These are phyloP conservation scores for Idaea biselata DNA, from an alignment of 2,888 invertebrate genomes.

Conservation along the genomic window DNA sequence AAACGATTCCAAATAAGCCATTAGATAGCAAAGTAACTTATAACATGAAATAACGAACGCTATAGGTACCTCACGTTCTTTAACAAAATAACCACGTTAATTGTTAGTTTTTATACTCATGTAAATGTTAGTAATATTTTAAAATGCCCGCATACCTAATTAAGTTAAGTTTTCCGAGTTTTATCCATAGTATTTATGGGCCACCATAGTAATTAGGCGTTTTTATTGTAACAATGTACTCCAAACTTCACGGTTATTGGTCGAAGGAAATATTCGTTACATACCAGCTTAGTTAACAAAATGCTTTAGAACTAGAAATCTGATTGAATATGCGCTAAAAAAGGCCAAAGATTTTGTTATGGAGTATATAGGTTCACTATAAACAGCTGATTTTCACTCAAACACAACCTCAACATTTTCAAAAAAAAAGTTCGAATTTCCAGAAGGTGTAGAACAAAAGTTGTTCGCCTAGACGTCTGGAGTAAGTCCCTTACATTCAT, in stretches of 20 bases:
- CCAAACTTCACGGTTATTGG: conserved; percentile 19
- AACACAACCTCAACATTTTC: too few species aligned
- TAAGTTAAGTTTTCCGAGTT: conserved; percentile 42
- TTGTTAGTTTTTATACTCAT: conserved; percentile 18
- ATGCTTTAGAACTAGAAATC: not conserved
- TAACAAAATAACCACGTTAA: conserved; percentile 13
- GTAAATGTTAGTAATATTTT: conserved; percentile 33
- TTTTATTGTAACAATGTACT: conserved; percentile 26
- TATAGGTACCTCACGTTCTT: not conserved
- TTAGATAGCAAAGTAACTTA: too few species aligned
- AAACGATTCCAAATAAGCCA: too few species aligned
- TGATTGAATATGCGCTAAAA: too few species aligned
- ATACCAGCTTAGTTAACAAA: not conserved
- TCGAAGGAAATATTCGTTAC: conserved; percentile 24
- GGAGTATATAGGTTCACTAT: too few species aligned
- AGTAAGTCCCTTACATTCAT: too few species aligned
- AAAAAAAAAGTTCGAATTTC: too few species aligned
- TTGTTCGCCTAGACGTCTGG: too few species aligned
- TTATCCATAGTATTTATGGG: conserved; percentile 70
- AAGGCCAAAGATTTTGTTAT: too few species aligned
- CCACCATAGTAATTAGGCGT: conserved; percentile 52
- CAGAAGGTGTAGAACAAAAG: too few species aligned
- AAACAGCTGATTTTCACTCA: too few species aligned
- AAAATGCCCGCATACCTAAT: conserved; percentile 63
- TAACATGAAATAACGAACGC: not conserved